These are phyloP conservation scores for Acronicta alni DNA, from an alignment of 2,888 invertebrate genomes.

Conservation along the genomic window DNA sequence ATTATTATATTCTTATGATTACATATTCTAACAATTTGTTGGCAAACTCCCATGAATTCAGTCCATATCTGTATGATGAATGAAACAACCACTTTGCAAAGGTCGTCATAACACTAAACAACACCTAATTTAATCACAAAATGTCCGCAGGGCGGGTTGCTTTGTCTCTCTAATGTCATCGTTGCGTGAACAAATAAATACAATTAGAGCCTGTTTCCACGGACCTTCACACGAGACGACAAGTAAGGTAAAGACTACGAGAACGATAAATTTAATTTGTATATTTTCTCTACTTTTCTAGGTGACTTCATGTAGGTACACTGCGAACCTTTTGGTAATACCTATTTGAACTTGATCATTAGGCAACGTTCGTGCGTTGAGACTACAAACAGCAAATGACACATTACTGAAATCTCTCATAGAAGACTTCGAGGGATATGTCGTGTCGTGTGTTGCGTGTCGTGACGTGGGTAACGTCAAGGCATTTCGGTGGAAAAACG, in stretches of 20 bases:
- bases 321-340: no score
- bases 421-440: no score
- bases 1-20: constrained; percentile 9
- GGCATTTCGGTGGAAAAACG: neutral
- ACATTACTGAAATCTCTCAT: no score
- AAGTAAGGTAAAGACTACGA: no score
- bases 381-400: no score
- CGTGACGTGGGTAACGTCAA: neutral
- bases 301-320: no score
- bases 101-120: constrained; percentile 37
- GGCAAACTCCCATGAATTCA: constrained; percentile 37
- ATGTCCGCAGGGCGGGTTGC: constrained; percentile 37
- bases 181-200: constrained; percentile 48
- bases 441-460: neutral
- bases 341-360: no score
- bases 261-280: no score
- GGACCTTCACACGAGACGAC: no score
- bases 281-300: no score
- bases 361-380: no score
- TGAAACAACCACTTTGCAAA: constrained; percentile 42
- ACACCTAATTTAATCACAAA: constrained; percentile 48
- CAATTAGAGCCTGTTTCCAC: constrained; percentile 27
- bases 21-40: constrained; percentile 37
- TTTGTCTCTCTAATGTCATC: constrained; percentile 48
- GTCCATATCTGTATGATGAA: constrained; percentile 43